Evolutionary conservation across 2,888 invertebrate species (phyloP), one percentile per base, ranked within the genome.

Genomic region (Acheta domesticus): DNA sequence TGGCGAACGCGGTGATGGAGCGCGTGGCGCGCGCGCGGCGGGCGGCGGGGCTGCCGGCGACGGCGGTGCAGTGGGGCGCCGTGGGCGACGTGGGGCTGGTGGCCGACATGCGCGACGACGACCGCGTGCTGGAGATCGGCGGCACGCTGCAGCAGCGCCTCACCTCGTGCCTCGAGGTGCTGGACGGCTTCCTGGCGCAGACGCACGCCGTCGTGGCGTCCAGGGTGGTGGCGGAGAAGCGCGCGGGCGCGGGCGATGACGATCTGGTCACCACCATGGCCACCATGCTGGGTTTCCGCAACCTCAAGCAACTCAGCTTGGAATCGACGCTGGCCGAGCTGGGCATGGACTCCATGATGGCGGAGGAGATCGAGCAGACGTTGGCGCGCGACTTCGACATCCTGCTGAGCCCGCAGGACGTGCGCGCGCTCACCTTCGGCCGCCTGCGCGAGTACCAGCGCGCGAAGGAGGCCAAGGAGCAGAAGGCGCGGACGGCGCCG

Each of bases 291-390:
- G 75, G 75, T 12, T 62, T 62, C 62, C 89, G 91, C 83, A 93
- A 93, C 84, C 86, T 91, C 84, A 94, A 92, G 86, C 91, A 90
- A 0, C 90, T 92, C 1, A 93, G 93, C 76, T 89, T 80, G 48
- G 80, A 82, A 49, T 81, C 87, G n/a, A 89, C 88, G 49, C 88
- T 99, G 2, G 94, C 96, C 1, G 98, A 98, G 86, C 88, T 99
- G 82, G 98, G 98, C 62, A 94, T 99, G 92, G 98, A 99, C 88
- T 98, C 98, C 2, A 92, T 98, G 89, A 98, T 97, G 96, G 96
- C 96, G 0, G 96, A 97, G 0, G 98, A 99, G 87, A 96, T 99
- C 83, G 97, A 97, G 84, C 97, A 97, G 87, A 93, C 94, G 0
- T 86, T 97, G 2, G 97, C 97, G 86, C 89, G 96, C 83, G 95